Base-by-base conservation (phyloP, 2,888 invertebrate genomes). In the Ichneumon xanthorius region DNA sequence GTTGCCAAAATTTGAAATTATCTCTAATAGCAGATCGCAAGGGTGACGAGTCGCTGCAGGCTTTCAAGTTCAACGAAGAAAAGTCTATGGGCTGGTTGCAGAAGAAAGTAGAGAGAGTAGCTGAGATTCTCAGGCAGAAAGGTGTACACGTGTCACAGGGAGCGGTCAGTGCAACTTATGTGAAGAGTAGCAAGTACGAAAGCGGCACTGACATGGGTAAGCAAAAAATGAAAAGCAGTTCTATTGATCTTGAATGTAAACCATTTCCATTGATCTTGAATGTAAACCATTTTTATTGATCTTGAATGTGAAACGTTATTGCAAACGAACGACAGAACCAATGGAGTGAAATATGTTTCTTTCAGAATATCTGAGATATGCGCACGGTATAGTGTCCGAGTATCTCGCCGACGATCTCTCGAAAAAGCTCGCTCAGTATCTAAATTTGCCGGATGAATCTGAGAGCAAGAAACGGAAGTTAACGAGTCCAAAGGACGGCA, bases 61-160 rank as follows among this genome's bases (percentile, higher is more conserved):
- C 97, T n/a, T 98, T 96, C 91, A 97, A 97, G 94, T 98, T 97
- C 92, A 97, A 97, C 94, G 96, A 97, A 93, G 96, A 96, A 26
- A 97, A 97, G 91, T 95, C 97, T 0, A 91, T 98, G 72, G 94
- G 94, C 37, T 98, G 98, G 98, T 94, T 98, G 40, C 95, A 96
- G 86, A 95, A 95, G n/a, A 97, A 97, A 94, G 96, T 96, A 0
- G 95, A 95, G 78, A 95, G 95, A 88, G 95, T 97, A 19, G 95
- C 96, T 0, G 95, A 95, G 87, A 95, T 96, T 40, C 94, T 97
- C 45, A 95, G 95, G 89, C 94, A 95, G 73, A 97, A 97, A 91
- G 96, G 96, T 75, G 95, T 97, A 82, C 96, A 97, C 94, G 97
- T 97, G 0, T 96, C 96, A 0, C 95, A 96, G 61, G 97, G 97